Conservation (phyloP, 2,797 vertebrate species). For the Cryptoblepharus egeriae region DNA sequence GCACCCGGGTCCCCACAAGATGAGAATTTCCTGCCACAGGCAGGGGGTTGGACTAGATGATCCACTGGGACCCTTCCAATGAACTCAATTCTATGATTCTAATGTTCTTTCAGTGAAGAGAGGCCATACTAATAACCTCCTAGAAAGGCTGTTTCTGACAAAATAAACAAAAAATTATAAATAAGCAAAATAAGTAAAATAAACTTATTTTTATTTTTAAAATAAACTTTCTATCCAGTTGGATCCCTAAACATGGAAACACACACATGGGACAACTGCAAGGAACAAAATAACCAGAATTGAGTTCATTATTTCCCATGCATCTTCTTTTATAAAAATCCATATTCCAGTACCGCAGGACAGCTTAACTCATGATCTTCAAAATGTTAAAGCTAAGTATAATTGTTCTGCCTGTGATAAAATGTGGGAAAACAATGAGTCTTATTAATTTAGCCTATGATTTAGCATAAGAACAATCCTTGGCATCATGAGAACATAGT, state of each 20-base stretch:
- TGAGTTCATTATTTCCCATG: background rate
- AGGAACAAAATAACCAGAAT: background rate
- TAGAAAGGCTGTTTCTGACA: too few relatives aligned
- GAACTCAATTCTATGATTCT: too few relatives aligned
- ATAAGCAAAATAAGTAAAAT: too few relatives aligned
- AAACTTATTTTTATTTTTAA: too few relatives aligned
- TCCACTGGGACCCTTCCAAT: too few relatives aligned
- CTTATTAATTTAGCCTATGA: background rate
- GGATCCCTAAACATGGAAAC: background rate
- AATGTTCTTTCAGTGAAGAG: background rate
- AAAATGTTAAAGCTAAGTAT: background rate
- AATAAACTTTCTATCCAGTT: background rate
- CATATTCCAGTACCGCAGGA: background rate
- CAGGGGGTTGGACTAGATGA: too few relatives aligned
- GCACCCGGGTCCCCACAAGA: too few relatives aligned
- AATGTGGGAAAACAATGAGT: background rate
- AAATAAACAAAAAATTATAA: too few relatives aligned
- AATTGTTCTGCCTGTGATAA: background rate
- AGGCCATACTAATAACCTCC: background rate
- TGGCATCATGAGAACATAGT: background rate
- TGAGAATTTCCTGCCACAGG: too few relatives aligned
- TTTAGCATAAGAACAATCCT: background rate
- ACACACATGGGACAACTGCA: background rate
- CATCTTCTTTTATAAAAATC: background rate
- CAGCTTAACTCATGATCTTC: background rate